A percentile compares a stretch with the other conserved stretches of the same genome.
phyloP scores from a whole-genome alignment of 2,888 invertebrate genomes.

The Trichacis sp. region DNA sequence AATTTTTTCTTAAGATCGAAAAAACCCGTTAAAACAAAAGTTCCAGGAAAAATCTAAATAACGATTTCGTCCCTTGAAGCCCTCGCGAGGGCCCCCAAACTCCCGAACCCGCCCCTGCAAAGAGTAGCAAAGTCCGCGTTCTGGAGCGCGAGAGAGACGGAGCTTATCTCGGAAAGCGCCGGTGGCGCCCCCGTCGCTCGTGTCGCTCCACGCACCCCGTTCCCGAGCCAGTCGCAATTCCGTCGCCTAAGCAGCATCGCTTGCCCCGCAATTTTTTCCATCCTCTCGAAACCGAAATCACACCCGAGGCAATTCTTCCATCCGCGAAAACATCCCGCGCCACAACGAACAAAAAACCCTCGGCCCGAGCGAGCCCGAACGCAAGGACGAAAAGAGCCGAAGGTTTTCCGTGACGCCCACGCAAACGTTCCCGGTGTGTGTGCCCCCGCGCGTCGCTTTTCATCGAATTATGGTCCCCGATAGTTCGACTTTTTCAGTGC shows the following conservation, averaged over 20 bases:
- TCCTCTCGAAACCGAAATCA: slow-evolving; percentile 66
- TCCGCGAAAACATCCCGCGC: too few relatives aligned
- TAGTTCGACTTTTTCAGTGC: slow-evolving; percentile 34
- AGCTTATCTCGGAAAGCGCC: slow-evolving; percentile 70
- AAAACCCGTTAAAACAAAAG: too few relatives aligned
- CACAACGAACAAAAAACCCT: too few relatives aligned
- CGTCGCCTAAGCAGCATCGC: slow-evolving; percentile 67
- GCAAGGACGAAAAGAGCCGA: too few relatives aligned
- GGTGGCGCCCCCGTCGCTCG: slow-evolving; percentile 71
- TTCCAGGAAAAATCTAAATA: too few relatives aligned
- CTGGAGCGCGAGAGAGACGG: slow-evolving; percentile 24
- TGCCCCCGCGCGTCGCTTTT: too few relatives aligned
- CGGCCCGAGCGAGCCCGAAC: too few relatives aligned
- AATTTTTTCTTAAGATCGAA: too few relatives aligned
- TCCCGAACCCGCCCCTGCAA: not conserved
- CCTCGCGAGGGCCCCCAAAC: too few relatives aligned
- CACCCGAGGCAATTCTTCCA: slow-evolving; percentile 61
- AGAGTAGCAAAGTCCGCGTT: not conserved
- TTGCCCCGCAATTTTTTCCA: slow-evolving; percentile 70
- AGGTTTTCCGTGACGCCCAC: too few relatives aligned
- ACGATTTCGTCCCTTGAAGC: too few relatives aligned
- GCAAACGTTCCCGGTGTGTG: too few relatives aligned
- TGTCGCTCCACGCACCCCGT: slow-evolving; percentile 76
- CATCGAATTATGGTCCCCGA: slow-evolving; percentile 22
- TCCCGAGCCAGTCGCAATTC: slow-evolving; percentile 66